These are phyloP conservation scores for Butorides virescens DNA, from an alignment of 2,113 vertebrate genomes.

Conservation along the genomic window DNA sequence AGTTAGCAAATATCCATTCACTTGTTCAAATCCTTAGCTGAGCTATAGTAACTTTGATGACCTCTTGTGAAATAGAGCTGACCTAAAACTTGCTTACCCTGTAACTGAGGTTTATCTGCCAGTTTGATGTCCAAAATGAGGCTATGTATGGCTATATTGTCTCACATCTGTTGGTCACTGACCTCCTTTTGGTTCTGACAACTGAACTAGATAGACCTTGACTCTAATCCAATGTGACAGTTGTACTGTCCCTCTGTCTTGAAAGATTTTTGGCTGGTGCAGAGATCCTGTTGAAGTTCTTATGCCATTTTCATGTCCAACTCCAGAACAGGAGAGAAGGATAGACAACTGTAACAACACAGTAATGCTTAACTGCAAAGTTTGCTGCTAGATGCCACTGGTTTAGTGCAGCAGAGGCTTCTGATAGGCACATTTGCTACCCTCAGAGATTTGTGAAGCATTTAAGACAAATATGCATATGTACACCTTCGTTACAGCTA, in stretches of 20 bases:
- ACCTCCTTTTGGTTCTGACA: constrained; percentile 29
- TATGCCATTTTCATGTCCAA: not conserved
- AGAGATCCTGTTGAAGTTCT: not conserved
- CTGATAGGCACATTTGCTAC: not conserved
- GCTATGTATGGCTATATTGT: not conserved
- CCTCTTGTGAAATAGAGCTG: not conserved
- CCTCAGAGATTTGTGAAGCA: not conserved
- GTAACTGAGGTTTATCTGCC: not conserved
- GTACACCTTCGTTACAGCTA: not conserved
- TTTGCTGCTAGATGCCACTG: not conserved
- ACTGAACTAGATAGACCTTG: not conserved
- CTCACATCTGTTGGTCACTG: not conserved
- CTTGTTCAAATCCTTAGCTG: not conserved
- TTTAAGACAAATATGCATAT: constrained; percentile 10
- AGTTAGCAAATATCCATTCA: not conserved
- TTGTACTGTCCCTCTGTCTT: not conserved
- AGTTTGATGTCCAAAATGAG: not conserved
- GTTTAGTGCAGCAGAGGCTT: not conserved
- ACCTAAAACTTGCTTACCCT: not conserved
- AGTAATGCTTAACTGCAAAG: not conserved
- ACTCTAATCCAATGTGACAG: not conserved
- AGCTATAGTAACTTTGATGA: not conserved
- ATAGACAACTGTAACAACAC: not conserved
- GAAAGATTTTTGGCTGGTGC: not conserved
- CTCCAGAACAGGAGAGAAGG: not conserved